Conservation (phyloP, 2,797 vertebrate genomes). For the Tokudaia muenninki region DNA sequence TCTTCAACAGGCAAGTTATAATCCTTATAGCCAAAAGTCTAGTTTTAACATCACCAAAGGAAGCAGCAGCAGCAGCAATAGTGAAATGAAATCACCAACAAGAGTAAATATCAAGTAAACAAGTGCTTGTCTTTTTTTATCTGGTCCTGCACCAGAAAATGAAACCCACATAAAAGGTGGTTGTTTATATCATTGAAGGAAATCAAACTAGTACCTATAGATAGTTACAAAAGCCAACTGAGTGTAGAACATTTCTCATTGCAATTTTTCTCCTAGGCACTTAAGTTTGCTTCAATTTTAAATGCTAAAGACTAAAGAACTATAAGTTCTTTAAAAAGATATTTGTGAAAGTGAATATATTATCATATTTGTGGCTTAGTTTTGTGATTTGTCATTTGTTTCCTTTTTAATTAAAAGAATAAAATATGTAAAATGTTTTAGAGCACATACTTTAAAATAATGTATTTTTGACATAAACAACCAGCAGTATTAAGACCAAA, state of each 20-base stretch:
- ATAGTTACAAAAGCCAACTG: accelerated
- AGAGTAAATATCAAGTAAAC: not conserved
- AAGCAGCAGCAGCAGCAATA: not conserved
- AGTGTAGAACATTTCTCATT: not conserved
- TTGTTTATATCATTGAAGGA: not conserved
- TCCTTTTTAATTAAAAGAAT: not conserved
- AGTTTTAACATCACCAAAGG: no score
- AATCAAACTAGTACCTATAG: not conserved
- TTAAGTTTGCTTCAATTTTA: not conserved
- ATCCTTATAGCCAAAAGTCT: not conserved
- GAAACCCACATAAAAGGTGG: not conserved
- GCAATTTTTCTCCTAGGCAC: not conserved
- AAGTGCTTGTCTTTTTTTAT: not conserved
- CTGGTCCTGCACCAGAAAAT: not conserved
- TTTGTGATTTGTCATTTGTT: not conserved
- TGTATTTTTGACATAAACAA: not conserved
- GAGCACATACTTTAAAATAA: not conserved
- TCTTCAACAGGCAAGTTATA: not conserved
- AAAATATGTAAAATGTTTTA: not conserved
- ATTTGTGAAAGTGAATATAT: not conserved
- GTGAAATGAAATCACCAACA: not conserved
- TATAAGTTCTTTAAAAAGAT: not conserved
- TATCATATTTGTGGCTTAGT: not conserved
- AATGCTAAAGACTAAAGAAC: not conserved
- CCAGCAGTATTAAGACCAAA: not conserved